Evolutionary conservation across 2,113 vertebrate species (phyloP), one percentile per base, ranked within the genome.

Genomic region (Odocoileus virginianus): DNA sequence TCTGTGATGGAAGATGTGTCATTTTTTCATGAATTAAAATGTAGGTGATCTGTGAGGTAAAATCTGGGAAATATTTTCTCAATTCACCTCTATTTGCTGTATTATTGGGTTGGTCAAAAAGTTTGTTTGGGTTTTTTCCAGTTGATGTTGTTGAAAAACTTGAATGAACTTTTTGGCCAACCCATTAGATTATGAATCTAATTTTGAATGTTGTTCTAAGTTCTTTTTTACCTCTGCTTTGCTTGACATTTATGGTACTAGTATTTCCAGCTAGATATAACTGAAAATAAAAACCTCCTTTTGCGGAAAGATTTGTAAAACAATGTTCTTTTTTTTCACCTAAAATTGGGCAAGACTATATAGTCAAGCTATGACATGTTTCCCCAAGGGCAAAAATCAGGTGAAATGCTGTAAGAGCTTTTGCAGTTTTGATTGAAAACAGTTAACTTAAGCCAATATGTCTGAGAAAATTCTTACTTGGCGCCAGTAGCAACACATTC

Each of bases 11-110:
- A 64, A 89, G 40, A 40, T 82, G 45, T 33, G 7, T 60, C 61
- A 88, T 67, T 21, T 71, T 85, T 97, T 86, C 11, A 28, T 95
- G 57, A 95, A 61, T 50, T 88, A 94, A 97, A 87, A 74, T 71
- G 43, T 85, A 45, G n/a, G 4, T 91, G 54, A 61, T 71, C 57
- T 81, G 23, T 76, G 86, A 91, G 5, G 21, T 58, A 54, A 85
- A 61, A n/a, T 11, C 57, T 67, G 12, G 30, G 47, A 71, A 88
- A 21, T 21, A 30, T 74, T 81, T 82, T 54, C n/a, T 94, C 71
- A 83, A 82, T 55, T 96, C 36, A 84, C n/a, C 23, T 97, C 47
- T 90, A 54, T 52, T 87, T 83, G 78, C 57, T 78, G 87, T 83
- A 54, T 23, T 54, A n/a, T 71, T 71, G n/a, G 16, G 9, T 71